These are phyloP conservation scores for Scylla paramamosain DNA, from an alignment of 1,140 invertebrate species.

Conservation along the genomic window DNA sequence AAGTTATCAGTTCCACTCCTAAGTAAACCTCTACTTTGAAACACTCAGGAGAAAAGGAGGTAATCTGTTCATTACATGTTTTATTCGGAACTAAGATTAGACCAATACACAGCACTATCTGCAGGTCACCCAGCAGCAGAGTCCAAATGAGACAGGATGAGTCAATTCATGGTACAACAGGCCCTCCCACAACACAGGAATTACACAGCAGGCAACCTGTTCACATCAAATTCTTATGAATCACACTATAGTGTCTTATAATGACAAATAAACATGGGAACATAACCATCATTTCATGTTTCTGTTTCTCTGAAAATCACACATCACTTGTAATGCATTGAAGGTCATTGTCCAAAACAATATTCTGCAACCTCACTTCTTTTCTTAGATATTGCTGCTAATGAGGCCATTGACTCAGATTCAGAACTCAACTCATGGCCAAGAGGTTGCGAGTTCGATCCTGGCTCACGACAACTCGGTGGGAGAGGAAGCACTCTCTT, in stretches of 20 bases:
- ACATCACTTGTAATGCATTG: neutral
- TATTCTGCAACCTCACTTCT: neutral
- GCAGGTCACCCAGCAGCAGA: slow-evolving; percentile 22
- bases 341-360: neutral
- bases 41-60: neutral
- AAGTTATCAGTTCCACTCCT: too few relatives aligned
- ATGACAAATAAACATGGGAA: neutral
- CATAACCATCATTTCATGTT: too few relatives aligned
- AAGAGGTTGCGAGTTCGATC: too few relatives aligned
- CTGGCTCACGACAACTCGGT: too few relatives aligned
- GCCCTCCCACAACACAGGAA: neutral
- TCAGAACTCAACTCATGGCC: too few relatives aligned
- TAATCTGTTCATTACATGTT: slow-evolving; percentile 48
- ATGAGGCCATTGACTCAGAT: too few relatives aligned
- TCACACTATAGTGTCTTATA: neutral
- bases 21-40: neutral
- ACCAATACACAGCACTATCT: slow-evolving; percentile 65
- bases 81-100: slow-evolving; percentile 69
- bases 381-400: neutral
- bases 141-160: neutral
- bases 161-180: neutral
- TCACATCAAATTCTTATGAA: neutral
- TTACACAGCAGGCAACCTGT: neutral
- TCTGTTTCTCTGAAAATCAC: neutral
- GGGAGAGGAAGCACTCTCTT: too few relatives aligned